These are phyloP conservation scores for Syngnathus typhle DNA, from an alignment of 2,113 vertebrate species.

Conservation along the genomic window DNA sequence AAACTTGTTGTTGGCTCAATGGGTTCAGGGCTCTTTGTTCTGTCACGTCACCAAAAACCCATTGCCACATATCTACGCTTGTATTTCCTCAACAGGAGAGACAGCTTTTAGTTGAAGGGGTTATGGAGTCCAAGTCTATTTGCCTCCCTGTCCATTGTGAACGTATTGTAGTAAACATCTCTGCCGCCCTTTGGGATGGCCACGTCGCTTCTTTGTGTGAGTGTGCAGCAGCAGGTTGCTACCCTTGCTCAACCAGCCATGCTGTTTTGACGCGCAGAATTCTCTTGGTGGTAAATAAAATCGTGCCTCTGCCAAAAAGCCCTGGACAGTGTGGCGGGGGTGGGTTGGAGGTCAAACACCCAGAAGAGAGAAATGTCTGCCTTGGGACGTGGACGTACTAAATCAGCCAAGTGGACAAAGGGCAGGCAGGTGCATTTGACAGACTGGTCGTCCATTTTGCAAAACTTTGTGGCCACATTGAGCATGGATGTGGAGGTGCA, in stretches of 20 bases:
- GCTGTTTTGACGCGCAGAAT: conserved; percentile 43
- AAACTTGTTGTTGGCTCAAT: conserved; percentile 20
- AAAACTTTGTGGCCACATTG: conserved; percentile 33
- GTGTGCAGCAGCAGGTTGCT: conserved; percentile 42
- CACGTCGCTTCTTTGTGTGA: conserved; percentile 30
- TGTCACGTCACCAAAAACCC: conserved; percentile 19
- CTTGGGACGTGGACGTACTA: conserved; percentile 23
- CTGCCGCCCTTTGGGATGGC: conserved; percentile 32
- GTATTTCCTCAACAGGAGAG: conserved; percentile 8
- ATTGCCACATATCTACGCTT: conserved; percentile 13
- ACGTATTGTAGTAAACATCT: conserved; percentile 46
- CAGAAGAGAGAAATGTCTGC: conserved; percentile 41
- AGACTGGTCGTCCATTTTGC: conserved; percentile 26
- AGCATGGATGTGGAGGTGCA: conserved; percentile 25
- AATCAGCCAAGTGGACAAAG: conserved; percentile 29
- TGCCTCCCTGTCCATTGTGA: conserved; percentile 25
- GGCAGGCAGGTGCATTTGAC: conserved; percentile 52
- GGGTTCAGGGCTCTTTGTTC: conserved; percentile 6
- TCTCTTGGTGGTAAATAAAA: conserved; percentile 61
- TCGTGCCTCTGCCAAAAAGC: conserved; percentile 30
- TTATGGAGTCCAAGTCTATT: conserved; percentile 23
- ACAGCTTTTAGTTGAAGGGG: conserved; percentile 12
- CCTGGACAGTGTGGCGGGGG: conserved; percentile 24
- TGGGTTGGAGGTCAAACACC: conserved; percentile 20
- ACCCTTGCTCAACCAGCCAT: conserved; percentile 45